Base-by-base conservation (phyloP, 2,797 vertebrate species). In the Bradypodion pumilum region DNA sequence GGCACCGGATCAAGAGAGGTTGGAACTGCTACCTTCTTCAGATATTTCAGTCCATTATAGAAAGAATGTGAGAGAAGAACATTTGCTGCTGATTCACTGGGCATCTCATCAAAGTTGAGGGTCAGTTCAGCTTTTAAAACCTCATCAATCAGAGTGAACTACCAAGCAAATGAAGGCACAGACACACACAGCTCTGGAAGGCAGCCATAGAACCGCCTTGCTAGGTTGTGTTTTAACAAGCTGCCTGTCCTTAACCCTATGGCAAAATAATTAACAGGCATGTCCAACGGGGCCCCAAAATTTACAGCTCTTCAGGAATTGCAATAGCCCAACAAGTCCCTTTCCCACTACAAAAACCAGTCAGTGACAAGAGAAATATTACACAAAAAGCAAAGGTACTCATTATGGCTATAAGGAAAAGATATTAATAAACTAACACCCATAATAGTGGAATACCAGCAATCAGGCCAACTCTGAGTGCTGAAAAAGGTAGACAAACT, bases 71-170 rank as follows among this genome's bases (percentile, higher is more conserved):
- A 19, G 19, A 56, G 19, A 10, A 56, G 13, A 56, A 19, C 52
- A 15, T 2, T 19, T 19, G 52, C 52, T 56, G 52, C 3, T 16
- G 52, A 16, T 56, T 56, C 52, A 15, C 19, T 16, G 52, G 52
- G 52, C 52, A 56, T 56, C 52, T 15, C 19, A 21, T 19, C 19
- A 15, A 56, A 56, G 52, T 56, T 37, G 66, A 19, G 32, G 16
- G 32, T 35, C 35, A 21, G 66, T 37, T 16, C 5, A 68, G 68
- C 68, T 40, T 70, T 70, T 70, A 25, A 25, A 70, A 40, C 37
- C 19, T 89, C 85, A 80, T 86, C 82, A 84, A 74, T 84, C 37
- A 86, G 89, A 91, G 86, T 68, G 83, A 44, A 68, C 15, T 4
- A 49, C 78, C 42, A 89, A 90, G 76, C 40, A 89, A 80, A 56